phyloP scores from a whole-genome alignment of 2,113 vertebrate species.

The Bombycilla garrulus region DNA sequence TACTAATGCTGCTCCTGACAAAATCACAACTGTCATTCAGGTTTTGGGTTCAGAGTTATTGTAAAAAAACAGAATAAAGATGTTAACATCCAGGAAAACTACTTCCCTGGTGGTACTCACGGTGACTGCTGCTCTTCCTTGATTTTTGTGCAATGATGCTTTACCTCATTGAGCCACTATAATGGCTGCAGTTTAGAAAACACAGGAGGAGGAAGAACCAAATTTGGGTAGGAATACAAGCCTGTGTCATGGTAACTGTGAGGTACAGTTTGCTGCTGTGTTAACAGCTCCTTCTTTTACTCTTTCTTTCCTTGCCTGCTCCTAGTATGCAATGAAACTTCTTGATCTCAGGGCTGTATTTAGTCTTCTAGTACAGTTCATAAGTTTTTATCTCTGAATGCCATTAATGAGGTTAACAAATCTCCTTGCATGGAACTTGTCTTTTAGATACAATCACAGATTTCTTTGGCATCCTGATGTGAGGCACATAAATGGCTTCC shows the following conservation, averaged over 20 bases:
- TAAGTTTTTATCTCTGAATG: constrained; percentile 10
- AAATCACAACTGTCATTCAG: not conserved
- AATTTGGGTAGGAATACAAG: not conserved
- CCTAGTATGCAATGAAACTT: not conserved
- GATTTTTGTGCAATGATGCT: not conserved
- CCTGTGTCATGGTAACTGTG: not conserved
- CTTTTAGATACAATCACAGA: not conserved
- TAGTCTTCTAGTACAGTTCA: constrained; percentile 3
- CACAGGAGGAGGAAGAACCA: not conserved
- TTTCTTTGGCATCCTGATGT: not conserved
- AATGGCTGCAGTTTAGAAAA: not conserved
- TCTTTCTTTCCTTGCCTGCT: not conserved
- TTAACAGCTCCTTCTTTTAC: not conserved
- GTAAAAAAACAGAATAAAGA: not conserved
- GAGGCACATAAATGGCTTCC: not conserved
- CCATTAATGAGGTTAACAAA: constrained; percentile 13
- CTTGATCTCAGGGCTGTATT: not conserved
- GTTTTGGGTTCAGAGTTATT: not conserved
- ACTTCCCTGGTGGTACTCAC: not conserved
- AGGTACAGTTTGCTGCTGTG: not conserved
- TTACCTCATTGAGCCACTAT: not conserved
- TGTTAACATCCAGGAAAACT: not conserved
- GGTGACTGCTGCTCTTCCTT: not conserved
- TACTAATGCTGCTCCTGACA: not conserved
- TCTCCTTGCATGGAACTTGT: not conserved